Evolutionary conservation across 1,140 invertebrate species (phyloP), one percentile per base, ranked within the genome.

Genomic region (Musca vetustissima): DNA sequence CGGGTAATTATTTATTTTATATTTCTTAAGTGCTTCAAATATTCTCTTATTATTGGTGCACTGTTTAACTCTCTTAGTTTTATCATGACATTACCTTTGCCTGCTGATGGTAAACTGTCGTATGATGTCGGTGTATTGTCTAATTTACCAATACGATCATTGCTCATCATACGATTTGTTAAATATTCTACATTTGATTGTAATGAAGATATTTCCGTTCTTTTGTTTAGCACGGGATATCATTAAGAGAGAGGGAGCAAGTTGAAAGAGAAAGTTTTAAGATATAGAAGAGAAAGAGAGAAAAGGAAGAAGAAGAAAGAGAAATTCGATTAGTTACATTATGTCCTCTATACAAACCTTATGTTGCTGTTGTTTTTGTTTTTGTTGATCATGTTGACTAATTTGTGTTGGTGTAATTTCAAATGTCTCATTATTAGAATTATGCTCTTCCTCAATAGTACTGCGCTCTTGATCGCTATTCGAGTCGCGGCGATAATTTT

Each of bases 141-240:
- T 76, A 78, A 76, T 80, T 80, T 78, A 73, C 71, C 76, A 74
- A 77, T 73, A 71, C 74, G 77, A 71, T 80, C 78, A 70, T 75
- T 81, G 74, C 75, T 83, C 55, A 76, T 75, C 72, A 86, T 84
- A 70, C 81, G 84, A 82, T 80, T 85, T 67, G 79, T 84, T 74
- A 86, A 83, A 78, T 79, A 83, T 74, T 85, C 84, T 83, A 86
- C 80, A 82, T 83, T 86, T 80, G 84, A 84, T 83, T 86, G 85
- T 83, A 86, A 81, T 78, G 84, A 79, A 74, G 83, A 84, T 84
- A 86, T 85, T 84, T 86, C 85, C 81, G 84, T 82, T 84, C 85
- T 86, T n/a, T 75, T 72, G 47, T 4, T 28, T 8, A 50, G 28
- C 3, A 4, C 3, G 28, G 28, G 28, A 49, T 55, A n/a, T n/a